Percentiles rank a stretch among this genome's conserved stretches.
phyloP scores from a whole-genome alignment of 2,113 vertebrate genomes.

The Grammomys surdaster region DNA sequence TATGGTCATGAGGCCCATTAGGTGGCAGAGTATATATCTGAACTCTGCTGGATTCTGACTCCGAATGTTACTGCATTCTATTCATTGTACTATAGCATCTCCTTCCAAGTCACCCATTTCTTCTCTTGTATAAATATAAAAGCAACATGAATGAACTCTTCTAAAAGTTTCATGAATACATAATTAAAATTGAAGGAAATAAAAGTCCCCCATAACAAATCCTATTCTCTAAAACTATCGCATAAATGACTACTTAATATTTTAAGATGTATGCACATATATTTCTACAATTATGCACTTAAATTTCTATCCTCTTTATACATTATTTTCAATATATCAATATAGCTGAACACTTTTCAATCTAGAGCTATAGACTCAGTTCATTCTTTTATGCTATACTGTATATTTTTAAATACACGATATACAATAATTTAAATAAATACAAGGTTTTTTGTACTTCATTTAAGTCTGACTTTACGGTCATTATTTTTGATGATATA shows the following conservation, averaged over 20 bases:
- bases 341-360: not conserved
- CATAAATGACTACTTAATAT: not conserved
- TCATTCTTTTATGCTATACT: not conserved
- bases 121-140: not conserved
- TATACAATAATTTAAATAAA: not conserved
- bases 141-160: not conserved
- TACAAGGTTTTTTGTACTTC: not conserved
- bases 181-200: not conserved
- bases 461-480: not conserved
- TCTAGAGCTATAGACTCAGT: not conserved
- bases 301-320: not conserved
- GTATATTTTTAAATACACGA: not conserved
- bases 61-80: not conserved
- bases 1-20: not conserved
- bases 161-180: not conserved
- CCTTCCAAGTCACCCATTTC: not conserved
- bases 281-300: not conserved
- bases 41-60: not conserved
- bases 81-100: no score
- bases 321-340: not conserved
- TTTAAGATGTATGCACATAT: not conserved
- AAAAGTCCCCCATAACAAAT: not conserved
- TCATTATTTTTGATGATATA: constrained; percentile 1
- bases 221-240: not conserved
- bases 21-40: not conserved